Conservation (phyloP, 2,888 invertebrate species). For the Reticulitermes lucifugus region DNA sequence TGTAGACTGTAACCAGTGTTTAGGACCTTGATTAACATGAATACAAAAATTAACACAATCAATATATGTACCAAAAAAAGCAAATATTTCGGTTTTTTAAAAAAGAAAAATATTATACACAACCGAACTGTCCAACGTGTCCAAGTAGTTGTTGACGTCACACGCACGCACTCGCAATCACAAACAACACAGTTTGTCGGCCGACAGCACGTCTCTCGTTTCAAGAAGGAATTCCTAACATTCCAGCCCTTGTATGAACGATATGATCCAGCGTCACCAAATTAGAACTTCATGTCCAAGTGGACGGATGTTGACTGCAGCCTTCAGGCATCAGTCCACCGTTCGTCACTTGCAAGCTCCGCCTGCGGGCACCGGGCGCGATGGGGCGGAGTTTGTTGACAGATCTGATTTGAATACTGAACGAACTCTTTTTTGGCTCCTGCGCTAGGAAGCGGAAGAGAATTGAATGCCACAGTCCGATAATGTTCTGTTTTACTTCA, state of each 20-base stretch:
- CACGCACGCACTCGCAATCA: neutral
- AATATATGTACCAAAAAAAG: neutral
- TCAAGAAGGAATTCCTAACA: neutral
- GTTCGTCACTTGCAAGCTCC: neutral
- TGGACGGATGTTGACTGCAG: neutral
- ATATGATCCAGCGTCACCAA: neutral
- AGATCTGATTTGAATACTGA: neutral
- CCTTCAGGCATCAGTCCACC: neutral
- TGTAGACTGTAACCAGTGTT: too few relatives aligned
- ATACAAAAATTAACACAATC: neutral
- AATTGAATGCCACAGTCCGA: neutral
- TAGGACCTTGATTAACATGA: neutral
- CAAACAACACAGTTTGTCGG: neutral
- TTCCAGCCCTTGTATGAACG: neutral
- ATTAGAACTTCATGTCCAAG: neutral
- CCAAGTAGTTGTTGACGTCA: neutral
- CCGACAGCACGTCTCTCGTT: too few relatives aligned
- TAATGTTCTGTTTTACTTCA: neutral
- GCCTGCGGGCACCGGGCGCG: neutral
- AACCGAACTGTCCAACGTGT: neutral
- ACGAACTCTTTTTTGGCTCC: neutral
- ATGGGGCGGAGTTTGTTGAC: neutral
- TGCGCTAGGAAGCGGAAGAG: slow-evolving; percentile 23
- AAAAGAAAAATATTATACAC: neutral
- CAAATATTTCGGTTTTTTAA: neutral